These are phyloP conservation scores for Eubasilissa splendida DNA, from an alignment of 2,888 invertebrate species.

Conservation along the genomic window DNA sequence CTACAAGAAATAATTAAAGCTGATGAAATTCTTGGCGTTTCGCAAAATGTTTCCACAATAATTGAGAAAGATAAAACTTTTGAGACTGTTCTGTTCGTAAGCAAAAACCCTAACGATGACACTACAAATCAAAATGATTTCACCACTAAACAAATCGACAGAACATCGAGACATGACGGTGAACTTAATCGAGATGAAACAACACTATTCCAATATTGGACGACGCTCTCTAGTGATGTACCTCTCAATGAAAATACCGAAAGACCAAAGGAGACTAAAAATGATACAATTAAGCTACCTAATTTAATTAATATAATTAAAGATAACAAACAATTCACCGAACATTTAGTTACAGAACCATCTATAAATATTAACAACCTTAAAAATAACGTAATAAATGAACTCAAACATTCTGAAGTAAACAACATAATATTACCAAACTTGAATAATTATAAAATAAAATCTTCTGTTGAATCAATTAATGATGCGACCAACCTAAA, in stretches of 20 bases:
- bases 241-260: constrained; percentile 23
- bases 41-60: constrained; percentile 14
- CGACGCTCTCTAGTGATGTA: constrained; percentile 42
- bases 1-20: constrained; percentile 1
- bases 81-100: constrained; percentile 3
- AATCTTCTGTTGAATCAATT: not conserved
- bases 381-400: not conserved
- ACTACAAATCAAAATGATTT: constrained; percentile 36
- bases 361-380: constrained; percentile 2
- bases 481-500: not conserved
- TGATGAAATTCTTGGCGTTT: not conserved
- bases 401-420: not conserved
- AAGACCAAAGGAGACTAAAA: constrained; percentile 20
- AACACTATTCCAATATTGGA: constrained; percentile 55
- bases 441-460: no score
- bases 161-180: constrained; percentile 42
- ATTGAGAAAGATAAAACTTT: not conserved
- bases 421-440: not conserved
- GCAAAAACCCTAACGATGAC: constrained; percentile 12
- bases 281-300: not conserved
- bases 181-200: constrained; percentile 43
- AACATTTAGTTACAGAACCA: constrained; percentile 40
- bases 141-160: constrained; percentile 43
- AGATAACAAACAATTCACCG: constrained; percentile 33
- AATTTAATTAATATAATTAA: constrained; percentile 19